Percentiles rank a stretch among this genome's conserved stretches.
Evolutionary conservation across 2,113 vertebrate genomes (phyloP).

Genomic region (Gymnocephalus cernua): DNA sequence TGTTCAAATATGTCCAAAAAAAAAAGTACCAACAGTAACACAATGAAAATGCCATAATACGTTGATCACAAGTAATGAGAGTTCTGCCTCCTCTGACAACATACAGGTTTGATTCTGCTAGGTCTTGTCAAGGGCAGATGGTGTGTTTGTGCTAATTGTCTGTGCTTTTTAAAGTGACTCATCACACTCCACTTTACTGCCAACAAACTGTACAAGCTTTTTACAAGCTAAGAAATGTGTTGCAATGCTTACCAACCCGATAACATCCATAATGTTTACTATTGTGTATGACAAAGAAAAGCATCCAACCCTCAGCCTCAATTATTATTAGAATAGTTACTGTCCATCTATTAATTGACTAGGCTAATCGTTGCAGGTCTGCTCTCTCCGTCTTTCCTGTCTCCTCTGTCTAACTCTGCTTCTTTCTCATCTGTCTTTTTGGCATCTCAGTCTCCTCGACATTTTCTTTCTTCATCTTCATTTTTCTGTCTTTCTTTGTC

Average conservation of each 20-base stretch:
- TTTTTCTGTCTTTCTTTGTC: background rate
- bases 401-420: background rate
- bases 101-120: constrained; percentile 34
- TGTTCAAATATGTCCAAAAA: constrained; percentile 6
- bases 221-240: background rate
- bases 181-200: constrained; percentile 21
- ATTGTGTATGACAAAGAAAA: background rate
- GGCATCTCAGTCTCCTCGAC: background rate
- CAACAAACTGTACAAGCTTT: constrained; percentile 17
- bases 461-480: background rate
- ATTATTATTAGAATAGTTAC: background rate
- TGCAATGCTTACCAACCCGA: background rate
- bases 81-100: constrained; percentile 24
- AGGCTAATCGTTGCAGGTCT: background rate
- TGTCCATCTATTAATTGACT: background rate
- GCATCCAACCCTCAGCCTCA: background rate
- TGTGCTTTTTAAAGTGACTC: constrained; percentile 51
- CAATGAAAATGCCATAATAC: background rate
- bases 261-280: background rate
- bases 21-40: background rate
- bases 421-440: background rate
- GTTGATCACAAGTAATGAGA: background rate
- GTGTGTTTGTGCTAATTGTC: constrained; percentile 24
- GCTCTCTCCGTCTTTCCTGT: background rate
- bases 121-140: constrained; percentile 31